phyloP scores from a whole-genome alignment of 2,797 vertebrate genomes.

The Acrossocheilus fasciatus region DNA sequence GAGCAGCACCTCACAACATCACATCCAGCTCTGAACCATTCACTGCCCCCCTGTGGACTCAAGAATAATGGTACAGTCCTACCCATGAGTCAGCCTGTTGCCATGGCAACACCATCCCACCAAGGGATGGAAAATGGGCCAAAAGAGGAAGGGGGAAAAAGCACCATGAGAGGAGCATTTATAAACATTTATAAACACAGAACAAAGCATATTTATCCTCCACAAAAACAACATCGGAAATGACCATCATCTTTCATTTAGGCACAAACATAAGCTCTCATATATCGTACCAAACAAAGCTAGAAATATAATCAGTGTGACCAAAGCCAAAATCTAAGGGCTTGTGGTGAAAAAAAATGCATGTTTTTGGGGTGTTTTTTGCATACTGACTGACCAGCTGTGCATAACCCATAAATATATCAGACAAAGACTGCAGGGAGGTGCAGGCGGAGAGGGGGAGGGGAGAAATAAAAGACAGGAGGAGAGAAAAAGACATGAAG shows the following conservation, averaged over 20 bases:
- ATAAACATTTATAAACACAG: background rate
- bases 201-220: background rate
- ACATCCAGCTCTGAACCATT: conserved; percentile 60
- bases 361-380: background rate
- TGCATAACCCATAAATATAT: conserved; percentile 15
- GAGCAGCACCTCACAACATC: conserved; percentile 36
- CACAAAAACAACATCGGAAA: background rate
- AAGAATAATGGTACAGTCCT: conserved; percentile 76
- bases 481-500: conserved; percentile 45
- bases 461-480: conserved; percentile 70
- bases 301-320: background rate
- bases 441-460: conserved; percentile 80
- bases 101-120: conserved; percentile 79
- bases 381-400: background rate
- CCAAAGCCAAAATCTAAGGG: background rate
- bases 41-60: conserved; percentile 71
- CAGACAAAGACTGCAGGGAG: conserved; percentile 53
- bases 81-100: conserved; percentile 82
- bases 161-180: background rate
- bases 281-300: background rate
- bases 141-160: conserved; percentile 8
- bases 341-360: background rate
- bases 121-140: conserved; percentile 49
- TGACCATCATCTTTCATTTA: background rate
- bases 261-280: background rate